Conservation (phyloP, 1,140 invertebrate species). For the Drosophila sechellia region DNA sequence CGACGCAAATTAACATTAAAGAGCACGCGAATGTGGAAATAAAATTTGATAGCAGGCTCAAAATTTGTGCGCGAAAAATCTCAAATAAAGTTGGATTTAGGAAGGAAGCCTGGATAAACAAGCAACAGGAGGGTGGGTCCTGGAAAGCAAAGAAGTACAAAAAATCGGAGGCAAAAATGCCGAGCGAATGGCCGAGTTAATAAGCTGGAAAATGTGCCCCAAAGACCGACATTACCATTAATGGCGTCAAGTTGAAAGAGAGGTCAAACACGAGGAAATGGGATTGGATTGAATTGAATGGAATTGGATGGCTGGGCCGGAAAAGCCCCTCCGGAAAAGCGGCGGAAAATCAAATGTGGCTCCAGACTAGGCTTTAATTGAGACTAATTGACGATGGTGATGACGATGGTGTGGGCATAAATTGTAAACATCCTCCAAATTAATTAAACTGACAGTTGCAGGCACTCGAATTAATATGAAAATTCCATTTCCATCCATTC, state of each 20-base stretch:
- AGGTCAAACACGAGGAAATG: slow-evolving; percentile 17
- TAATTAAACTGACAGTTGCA: slow-evolving; percentile 49
- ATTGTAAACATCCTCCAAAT: slow-evolving; percentile 53
- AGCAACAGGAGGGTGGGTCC: background rate
- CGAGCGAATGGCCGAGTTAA: slow-evolving; percentile 62
- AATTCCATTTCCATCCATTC: slow-evolving; percentile 1
- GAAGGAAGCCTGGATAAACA: background rate
- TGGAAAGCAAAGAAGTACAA: background rate
- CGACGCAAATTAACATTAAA: slow-evolving; percentile 49
- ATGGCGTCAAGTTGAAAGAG: slow-evolving; percentile 51
- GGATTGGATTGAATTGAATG: background rate
- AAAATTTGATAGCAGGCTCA: slow-evolving; percentile 28
- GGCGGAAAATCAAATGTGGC: slow-evolving; percentile 21
- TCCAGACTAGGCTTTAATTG: slow-evolving; percentile 23
- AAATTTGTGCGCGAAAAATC: slow-evolving; percentile 3
- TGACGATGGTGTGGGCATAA: background rate
- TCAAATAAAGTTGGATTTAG: slow-evolving; percentile 18
- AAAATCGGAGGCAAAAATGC: background rate
- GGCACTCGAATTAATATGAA: slow-evolving; percentile 34
- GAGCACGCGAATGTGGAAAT: slow-evolving; percentile 44
- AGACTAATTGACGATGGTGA: slow-evolving; percentile 27
- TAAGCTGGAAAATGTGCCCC: slow-evolving; percentile 70
- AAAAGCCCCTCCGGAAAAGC: slow-evolving; percentile 12
- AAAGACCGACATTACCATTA: slow-evolving; percentile 64
- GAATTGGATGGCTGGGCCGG: background rate